A percentile compares a stretch with the other conserved stretches of the same genome.
Conservation (phyloP, 2,113 vertebrate species). For the Lucifuga dentata region DNA sequence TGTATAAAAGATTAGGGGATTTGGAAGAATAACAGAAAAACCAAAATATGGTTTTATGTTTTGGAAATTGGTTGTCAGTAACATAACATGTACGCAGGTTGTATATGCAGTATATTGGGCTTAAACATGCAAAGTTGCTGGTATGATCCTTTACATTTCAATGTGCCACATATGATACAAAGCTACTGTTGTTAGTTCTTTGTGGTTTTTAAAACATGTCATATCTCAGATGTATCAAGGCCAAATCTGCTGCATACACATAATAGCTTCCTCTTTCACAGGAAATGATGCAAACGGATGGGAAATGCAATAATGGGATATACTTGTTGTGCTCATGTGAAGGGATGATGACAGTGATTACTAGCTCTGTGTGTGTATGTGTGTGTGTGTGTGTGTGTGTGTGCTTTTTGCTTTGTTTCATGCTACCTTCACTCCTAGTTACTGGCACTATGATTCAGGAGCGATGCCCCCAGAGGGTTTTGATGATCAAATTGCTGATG, state of each 20-base stretch:
- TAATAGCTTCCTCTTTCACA: slow-evolving; percentile 25
- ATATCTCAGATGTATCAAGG: neutral
- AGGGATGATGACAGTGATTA: slow-evolving; percentile 9
- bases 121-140: too few species aligned
- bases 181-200: neutral
- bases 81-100: too few species aligned
- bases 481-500: neutral
- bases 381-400: too few species aligned
- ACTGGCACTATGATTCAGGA: slow-evolving; percentile 30
- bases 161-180: neutral
- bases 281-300: slow-evolving; percentile 32
- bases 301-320: slow-evolving; percentile 46
- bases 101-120: too few species aligned
- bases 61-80: too few species aligned
- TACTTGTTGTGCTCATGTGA: slow-evolving; percentile 18
- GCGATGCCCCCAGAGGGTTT: neutral
- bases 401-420: neutral
- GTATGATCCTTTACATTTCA: too few species aligned
- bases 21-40: too few species aligned
- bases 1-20: too few species aligned
- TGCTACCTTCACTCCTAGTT: slow-evolving; percentile 5
- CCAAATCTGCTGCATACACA: neutral
- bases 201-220: neutral
- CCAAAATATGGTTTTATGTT: too few species aligned
- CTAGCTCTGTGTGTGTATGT: too few species aligned